Evolutionary conservation across 2,113 vertebrate genomes (phyloP).

Genomic region (Pionites leucogaster): DNA sequence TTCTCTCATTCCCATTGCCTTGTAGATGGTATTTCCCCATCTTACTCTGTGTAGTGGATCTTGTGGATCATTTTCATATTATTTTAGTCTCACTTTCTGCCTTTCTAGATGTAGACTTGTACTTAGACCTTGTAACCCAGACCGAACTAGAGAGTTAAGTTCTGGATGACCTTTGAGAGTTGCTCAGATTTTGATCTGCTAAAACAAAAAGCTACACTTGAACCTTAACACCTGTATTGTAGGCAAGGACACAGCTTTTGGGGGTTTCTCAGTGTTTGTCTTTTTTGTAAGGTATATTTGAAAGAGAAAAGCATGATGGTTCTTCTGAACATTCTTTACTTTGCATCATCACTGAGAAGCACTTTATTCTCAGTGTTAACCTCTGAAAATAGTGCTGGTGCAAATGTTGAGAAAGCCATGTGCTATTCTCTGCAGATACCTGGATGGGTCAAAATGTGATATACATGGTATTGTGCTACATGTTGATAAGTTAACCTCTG

Average conservation of each 20-base stretch:
- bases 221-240: background rate
- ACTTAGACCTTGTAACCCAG: background rate
- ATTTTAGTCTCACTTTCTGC: background rate
- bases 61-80: background rate
- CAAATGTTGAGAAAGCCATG: background rate
- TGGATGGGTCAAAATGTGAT: background rate
- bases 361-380: background rate
- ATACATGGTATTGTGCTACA: background rate
- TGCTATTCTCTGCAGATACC: background rate
- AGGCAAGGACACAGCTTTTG: background rate
- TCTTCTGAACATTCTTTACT: background rate
- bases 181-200: background rate
- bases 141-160: background rate
- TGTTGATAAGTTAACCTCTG: background rate
- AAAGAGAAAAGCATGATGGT: background rate
- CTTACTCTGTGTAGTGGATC: background rate
- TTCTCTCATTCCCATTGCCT: background rate
- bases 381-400: background rate
- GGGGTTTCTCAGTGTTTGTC: background rate
- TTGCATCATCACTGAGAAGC: background rate
- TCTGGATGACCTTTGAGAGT: background rate
- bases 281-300: background rate
- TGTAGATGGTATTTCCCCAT: background rate
- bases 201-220: background rate
- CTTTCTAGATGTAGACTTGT: background rate